These are phyloP conservation scores for Sarcophaga variegata DNA, from an alignment of 2,888 invertebrate genomes.

Conservation along the genomic window DNA sequence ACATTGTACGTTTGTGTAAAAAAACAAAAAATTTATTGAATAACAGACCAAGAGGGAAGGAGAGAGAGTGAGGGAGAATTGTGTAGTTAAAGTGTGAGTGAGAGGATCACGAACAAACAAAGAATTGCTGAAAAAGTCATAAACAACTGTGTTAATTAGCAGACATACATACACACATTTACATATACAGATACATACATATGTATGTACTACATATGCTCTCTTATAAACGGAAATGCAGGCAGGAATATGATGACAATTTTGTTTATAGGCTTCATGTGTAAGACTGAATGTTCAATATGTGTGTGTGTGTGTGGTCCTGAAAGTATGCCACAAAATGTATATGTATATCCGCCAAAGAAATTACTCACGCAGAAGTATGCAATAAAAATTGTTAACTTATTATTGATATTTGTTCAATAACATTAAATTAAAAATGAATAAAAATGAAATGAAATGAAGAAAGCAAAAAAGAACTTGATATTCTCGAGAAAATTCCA, in stretches of 20 bases:
- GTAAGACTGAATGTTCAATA: neutral
- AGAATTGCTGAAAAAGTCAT: slow-evolving; percentile 40
- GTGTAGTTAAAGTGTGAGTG: neutral
- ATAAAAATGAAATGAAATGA: slow-evolving; percentile 51
- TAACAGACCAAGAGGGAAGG: neutral
- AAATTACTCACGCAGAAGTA: slow-evolving; percentile 57
- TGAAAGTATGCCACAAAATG: slow-evolving; percentile 42
- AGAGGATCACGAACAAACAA: slow-evolving; percentile 2
- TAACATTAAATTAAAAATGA: slow-evolving; percentile 28
- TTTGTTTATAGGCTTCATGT: neutral
- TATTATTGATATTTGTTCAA: slow-evolving; percentile 56
- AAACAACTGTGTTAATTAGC: slow-evolving; percentile 66
- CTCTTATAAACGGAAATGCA: neutral
- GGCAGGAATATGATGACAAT: slow-evolving; percentile 22
- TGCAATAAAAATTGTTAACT: slow-evolving; percentile 46
- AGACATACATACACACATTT: neutral
- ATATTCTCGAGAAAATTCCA: neutral
- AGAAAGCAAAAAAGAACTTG: neutral
- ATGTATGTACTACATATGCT: neutral
- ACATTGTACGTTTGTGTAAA: neutral
- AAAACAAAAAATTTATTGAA: slow-evolving; percentile 13
- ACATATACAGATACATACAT: neutral
- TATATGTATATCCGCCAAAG: slow-evolving; percentile 1
- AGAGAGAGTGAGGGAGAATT: neutral
- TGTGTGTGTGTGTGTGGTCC: neutral